phyloP scores from a whole-genome alignment of 2,888 invertebrate species.

The Gymnoscelis rufifasciata region DNA sequence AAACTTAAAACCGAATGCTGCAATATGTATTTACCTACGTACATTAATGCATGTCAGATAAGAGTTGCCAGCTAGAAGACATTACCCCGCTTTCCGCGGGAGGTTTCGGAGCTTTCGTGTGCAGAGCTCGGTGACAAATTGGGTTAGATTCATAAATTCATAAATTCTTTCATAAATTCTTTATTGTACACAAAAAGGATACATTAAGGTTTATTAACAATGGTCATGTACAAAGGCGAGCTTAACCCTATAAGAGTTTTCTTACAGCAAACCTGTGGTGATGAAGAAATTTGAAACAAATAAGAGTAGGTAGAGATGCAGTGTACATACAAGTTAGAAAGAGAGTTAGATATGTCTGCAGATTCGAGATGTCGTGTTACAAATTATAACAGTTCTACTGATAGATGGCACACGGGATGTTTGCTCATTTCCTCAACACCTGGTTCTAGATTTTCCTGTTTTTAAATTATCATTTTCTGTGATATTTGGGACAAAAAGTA shows the following conservation, averaged over 20 bases:
- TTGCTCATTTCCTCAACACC: constrained; percentile 11
- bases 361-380: constrained; percentile 11
- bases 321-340: too few relatives aligned
- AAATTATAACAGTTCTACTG: constrained; percentile 16
- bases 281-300: too few relatives aligned
- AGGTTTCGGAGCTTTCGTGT: constrained; percentile 3
- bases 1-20: constrained; percentile 9
- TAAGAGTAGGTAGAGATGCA: too few relatives aligned
- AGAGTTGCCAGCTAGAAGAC: constrained; percentile 10
- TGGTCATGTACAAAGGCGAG: too few relatives aligned
- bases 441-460: constrained; percentile 2
- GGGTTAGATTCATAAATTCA: too few relatives aligned
- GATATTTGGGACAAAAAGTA: too few relatives aligned
- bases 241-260: too few relatives aligned
- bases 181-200: too few relatives aligned
- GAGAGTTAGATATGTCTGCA: neutral
- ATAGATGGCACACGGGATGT: constrained; percentile 10
- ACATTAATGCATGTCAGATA: constrained; percentile 1
- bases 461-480: too few relatives aligned
- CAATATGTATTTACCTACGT: constrained; percentile 6
- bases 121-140: constrained; percentile 12
- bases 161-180: too few relatives aligned
- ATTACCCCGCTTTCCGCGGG: constrained; percentile 3
- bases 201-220: too few relatives aligned
- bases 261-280: too few relatives aligned